Evolutionary conservation across 2,888 invertebrate genomes (phyloP), one percentile per base, ranked within the genome.

Genomic region (Phortica okadai): DNA sequence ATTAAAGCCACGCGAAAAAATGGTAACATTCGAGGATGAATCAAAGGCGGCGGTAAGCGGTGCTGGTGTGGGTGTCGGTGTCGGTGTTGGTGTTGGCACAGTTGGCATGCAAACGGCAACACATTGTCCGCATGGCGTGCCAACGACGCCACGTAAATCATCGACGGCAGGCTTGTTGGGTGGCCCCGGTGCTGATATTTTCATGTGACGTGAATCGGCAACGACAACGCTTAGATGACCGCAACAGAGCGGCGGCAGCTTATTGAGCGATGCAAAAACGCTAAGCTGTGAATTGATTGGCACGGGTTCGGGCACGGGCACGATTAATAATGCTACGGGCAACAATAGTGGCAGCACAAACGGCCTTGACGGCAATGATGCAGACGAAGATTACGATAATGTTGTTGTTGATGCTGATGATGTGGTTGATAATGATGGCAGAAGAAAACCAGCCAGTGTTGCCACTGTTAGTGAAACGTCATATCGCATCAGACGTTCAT

Each of bases 21-120:
- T 95, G 94, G 96, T 96, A 58, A 96, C 96, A 5, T 96, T 96
- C 86, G 95, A 96, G 89, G 96, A 96, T 89, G 95, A 96, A 79
- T 90, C 92, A 25, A 92, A 91, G 75, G 21, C 21, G 21, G 21
- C 21, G 21, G 21, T 21, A 21, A 1, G 21, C 21, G 79, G 84
- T 1, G 82, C 81, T 25, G 78, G 76, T 4, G 80, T 80, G 11
- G 73, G 56, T 2, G 21, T 62, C 21, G 78, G 76, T 4, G 80
- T 80, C 10, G 73, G 56, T 2, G 21, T 62, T n/a, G n/a, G 62
- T 45, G 45, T 6, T 45, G 45, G 45, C 45, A 45, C 7, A 8
- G 10, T 45, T 45, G 45, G 45, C 10, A 10, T 21, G 21, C 21
- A 21, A 33, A 81, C 83, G 42, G 83, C 86, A 21, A 88, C 86